Evolutionary conservation across 2,888 invertebrate genomes (phyloP).

Genomic region (Parapristionchus giblindavisi): DNA sequence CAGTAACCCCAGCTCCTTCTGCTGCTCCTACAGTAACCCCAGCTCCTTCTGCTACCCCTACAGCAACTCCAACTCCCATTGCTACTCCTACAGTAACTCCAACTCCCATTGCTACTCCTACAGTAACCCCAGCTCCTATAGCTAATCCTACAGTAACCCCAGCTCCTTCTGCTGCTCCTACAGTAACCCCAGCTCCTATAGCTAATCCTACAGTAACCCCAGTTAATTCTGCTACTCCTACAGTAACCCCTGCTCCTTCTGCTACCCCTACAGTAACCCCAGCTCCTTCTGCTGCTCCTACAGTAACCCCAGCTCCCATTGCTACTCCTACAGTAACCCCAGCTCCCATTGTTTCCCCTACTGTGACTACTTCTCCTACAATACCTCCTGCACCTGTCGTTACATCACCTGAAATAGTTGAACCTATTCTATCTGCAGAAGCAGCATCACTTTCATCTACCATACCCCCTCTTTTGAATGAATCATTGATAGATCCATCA

Average conservation of each 20-base stretch:
- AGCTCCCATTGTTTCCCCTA: too few species aligned
- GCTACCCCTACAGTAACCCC: constrained; percentile 17
- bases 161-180: background rate
- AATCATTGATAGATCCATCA: too few species aligned
- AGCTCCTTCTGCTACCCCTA: background rate
- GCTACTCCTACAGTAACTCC: background rate
- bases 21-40: background rate
- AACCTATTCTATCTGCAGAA: too few species aligned
- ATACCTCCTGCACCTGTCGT: too few species aligned
- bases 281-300: constrained; percentile 14
- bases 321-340: background rate
- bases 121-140: constrained; percentile 1
- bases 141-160: constrained; percentile 21
- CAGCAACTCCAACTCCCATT: background rate
- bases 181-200: constrained; percentile 1
- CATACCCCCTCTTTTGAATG: too few species aligned
- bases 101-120: constrained; percentile 16
- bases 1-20: background rate
- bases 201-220: constrained; percentile 21
- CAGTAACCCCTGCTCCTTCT: constrained; percentile 23
- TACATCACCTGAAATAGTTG: too few species aligned
- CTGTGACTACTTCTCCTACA: too few species aligned
- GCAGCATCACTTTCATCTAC: too few species aligned
- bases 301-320: background rate
- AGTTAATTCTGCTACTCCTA: background rate